Evolutionary conservation across 2,888 invertebrate genomes (phyloP).

Genomic region (Leuctra nigra): DNA sequence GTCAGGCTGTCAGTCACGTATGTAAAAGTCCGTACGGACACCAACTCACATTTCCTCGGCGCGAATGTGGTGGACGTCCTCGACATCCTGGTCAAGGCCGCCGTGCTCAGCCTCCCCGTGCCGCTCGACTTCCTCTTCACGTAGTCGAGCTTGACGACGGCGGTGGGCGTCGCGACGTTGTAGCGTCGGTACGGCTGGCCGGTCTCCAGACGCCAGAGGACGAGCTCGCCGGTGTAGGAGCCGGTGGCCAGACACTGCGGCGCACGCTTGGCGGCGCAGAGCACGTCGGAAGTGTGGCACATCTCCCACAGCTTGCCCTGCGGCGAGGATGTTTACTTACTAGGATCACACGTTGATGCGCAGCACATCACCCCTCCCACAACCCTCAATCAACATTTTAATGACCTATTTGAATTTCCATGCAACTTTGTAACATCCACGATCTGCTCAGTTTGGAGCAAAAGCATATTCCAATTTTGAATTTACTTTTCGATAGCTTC

Average conservation of each 20-base stretch:
- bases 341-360: too few species aligned
- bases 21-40: neutral
- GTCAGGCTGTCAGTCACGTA: neutral
- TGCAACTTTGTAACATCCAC: too few species aligned
- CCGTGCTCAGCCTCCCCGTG: neutral
- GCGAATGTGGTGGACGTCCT: too few species aligned
- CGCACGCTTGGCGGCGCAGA: slow-evolving; percentile 54
- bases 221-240: slow-evolving; percentile 70
- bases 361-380: too few species aligned
- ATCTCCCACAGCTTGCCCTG: slow-evolving; percentile 60
- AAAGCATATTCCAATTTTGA: too few species aligned
- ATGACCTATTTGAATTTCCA: too few species aligned
- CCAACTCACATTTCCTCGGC: too few species aligned
- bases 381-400: too few species aligned
- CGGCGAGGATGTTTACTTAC: too few species aligned
- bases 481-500: too few species aligned
- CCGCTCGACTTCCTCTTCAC: slow-evolving; percentile 1
- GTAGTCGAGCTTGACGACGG: slow-evolving; percentile 32
- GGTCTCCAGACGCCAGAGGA: slow-evolving; percentile 77
- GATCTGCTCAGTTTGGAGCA: too few species aligned
- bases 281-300: slow-evolving; percentile 67
- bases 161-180: slow-evolving; percentile 48
- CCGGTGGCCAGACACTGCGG: slow-evolving; percentile 67
- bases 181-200: slow-evolving; percentile 59
- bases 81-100: neutral